Percentiles rank a stretch among this genome's conserved stretches.
Conservation (phyloP, 2,797 vertebrate species). For the Megalops cyprinoides region DNA sequence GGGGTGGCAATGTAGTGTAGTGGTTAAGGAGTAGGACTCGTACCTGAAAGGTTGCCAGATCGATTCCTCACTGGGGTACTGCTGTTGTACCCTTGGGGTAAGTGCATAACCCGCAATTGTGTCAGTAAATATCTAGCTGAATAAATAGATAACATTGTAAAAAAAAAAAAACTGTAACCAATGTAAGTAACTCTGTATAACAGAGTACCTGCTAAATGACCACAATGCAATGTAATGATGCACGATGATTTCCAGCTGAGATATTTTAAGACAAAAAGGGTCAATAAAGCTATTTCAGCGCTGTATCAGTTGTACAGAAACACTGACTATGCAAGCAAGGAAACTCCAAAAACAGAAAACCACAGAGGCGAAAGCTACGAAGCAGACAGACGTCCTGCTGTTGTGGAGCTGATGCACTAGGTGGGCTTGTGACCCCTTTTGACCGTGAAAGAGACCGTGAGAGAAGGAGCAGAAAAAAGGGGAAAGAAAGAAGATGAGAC, state of each 20-base stretch:
- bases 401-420: neutral
- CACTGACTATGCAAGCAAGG: neutral
- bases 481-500: neutral
- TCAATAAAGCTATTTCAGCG: neutral
- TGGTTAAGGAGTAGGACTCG: too few species aligned
- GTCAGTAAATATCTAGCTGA: too few species aligned
- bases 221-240: too few species aligned
- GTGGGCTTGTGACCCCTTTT: neutral
- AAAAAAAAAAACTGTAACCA: too few species aligned
- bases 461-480: slow-evolving; percentile 10
- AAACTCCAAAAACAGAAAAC: neutral
- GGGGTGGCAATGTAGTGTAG: too few species aligned
- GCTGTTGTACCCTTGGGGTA: too few species aligned
- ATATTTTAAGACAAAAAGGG: neutral
- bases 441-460: slow-evolving; percentile 24
- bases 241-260: neutral
- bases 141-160: too few species aligned
- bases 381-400: slow-evolving; percentile 7
- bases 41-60: too few species aligned
- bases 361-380: slow-evolving; percentile 1
- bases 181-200: too few species aligned
- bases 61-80: too few species aligned
- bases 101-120: too few species aligned
- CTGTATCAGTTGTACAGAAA: neutral
- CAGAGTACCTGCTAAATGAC: too few species aligned